Evolutionary conservation across 2,888 invertebrate species (phyloP).

Genomic region (Volucella zonaria): DNA sequence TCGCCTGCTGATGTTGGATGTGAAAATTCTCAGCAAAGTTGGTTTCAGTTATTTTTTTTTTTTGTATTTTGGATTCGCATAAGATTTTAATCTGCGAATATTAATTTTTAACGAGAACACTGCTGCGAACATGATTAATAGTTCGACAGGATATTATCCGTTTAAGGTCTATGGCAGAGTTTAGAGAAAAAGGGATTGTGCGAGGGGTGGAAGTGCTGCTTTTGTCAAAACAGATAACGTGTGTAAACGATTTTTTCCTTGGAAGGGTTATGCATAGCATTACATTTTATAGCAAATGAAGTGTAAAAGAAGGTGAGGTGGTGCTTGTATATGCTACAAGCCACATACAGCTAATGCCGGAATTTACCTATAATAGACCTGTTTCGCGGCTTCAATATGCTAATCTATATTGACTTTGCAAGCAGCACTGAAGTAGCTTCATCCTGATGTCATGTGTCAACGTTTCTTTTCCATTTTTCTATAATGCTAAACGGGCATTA

Average conservation of each 20-base stretch:
- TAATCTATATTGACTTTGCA: too few relatives aligned
- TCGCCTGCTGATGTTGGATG: conserved; percentile 31
- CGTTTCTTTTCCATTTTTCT: too few relatives aligned
- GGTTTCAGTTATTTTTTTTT: conserved; percentile 15
- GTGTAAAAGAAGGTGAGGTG: neutral
- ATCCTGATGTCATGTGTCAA: too few relatives aligned
- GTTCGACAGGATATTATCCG: conserved; percentile 71
- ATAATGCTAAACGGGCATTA: too few relatives aligned
- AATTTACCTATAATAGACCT: too few relatives aligned
- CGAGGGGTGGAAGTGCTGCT: neutral
- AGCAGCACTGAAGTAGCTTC: too few relatives aligned
- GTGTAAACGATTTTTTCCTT: conserved; percentile 22
- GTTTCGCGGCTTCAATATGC: too few relatives aligned
- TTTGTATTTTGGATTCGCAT: conserved; percentile 57
- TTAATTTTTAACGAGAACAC: conserved; percentile 74
- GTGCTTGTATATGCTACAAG: neutral
- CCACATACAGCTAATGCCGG: too few relatives aligned
- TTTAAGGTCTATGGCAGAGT: conserved; percentile 50
- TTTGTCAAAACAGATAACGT: conserved; percentile 26
- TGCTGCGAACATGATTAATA: conserved; percentile 73
- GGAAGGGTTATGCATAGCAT: conserved; percentile 21
- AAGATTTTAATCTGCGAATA: conserved; percentile 73
- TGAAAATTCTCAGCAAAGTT: conserved; percentile 15
- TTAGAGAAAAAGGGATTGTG: conserved; percentile 36
- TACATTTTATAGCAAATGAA: conserved; percentile 37